phyloP scores from a whole-genome alignment of 2,797 vertebrate species.

The Urocyon cinereoargenteus region DNA sequence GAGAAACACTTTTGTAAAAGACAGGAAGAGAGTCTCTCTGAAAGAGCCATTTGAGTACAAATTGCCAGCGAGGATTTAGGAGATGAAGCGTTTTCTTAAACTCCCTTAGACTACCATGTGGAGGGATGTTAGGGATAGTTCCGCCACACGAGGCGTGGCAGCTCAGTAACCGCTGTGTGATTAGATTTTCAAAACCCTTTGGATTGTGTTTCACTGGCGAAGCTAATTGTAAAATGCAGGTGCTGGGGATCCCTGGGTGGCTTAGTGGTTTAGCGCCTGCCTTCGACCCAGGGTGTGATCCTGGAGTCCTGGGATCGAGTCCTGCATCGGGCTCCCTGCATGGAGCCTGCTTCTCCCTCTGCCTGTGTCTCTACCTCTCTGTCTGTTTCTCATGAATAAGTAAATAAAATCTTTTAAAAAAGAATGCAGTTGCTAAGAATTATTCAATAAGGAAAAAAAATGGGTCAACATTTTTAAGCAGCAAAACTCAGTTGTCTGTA shows the following conservation, averaged over 20 bases:
- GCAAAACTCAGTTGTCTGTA: neutral
- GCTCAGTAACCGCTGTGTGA: rapidly evolving
- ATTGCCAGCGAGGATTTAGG: neutral
- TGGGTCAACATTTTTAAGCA: neutral
- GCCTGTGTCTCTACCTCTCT: too few species aligned
- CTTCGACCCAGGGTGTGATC: too few species aligned
- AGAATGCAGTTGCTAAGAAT: neutral
- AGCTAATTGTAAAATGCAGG: neutral
- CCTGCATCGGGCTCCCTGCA: too few species aligned
- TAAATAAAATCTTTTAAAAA: too few species aligned
- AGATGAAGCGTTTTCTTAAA: neutral
- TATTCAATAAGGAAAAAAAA: rapidly evolving
- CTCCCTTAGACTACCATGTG: rapidly evolving
- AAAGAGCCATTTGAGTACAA: neutral
- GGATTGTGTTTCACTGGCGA: rapidly evolving
- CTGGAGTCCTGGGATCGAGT: too few species aligned
- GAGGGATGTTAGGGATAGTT: neutral
- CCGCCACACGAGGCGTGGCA: rapidly evolving
- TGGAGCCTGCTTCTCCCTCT: too few species aligned
- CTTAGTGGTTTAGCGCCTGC: too few species aligned
- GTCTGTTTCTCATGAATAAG: too few species aligned
- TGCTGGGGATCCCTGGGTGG: too few species aligned
- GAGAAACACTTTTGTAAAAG: neutral
- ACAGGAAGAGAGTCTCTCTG: neutral
- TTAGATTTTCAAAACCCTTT: neutral